phyloP scores from a whole-genome alignment of 1,140 invertebrate species.

The Chlorops oryzae region DNA sequence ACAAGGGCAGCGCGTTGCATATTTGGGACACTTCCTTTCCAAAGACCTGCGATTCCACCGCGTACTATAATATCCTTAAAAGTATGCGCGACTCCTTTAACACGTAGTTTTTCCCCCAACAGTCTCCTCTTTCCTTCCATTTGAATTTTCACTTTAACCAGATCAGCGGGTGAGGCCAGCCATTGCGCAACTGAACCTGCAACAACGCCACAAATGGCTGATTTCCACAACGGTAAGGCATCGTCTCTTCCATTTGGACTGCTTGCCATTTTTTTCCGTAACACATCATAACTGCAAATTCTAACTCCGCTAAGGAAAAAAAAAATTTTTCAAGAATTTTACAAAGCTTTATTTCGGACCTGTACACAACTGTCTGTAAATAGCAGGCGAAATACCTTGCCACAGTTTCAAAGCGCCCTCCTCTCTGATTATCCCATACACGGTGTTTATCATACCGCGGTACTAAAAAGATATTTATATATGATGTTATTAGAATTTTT shows the following conservation, averaged over 20 bases:
- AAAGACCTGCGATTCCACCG: constrained; percentile 74
- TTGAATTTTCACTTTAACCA: constrained; percentile 90
- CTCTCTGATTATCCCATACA: constrained; percentile 66
- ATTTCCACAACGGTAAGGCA: constrained; percentile 61
- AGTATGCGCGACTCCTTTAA: constrained; percentile 68
- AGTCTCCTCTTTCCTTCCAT: constrained; percentile 78
- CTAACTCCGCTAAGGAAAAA: constrained; percentile 53
- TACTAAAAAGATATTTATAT: no score
- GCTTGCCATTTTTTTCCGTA: constrained; percentile 50
- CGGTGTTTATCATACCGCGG: constrained; percentile 76
- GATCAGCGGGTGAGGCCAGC: constrained; percentile 80
- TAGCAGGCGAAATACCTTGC: constrained; percentile 80
- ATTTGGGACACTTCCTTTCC: constrained; percentile 82
- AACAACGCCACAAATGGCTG: constrained; percentile 66
- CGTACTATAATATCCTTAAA: constrained; percentile 67
- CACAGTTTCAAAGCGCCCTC: constrained; percentile 77
- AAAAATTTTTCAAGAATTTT: background rate
- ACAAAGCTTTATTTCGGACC: constrained; percentile 37
- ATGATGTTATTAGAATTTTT: no score
- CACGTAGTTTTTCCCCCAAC: constrained; percentile 72
- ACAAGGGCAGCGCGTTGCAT: constrained; percentile 79
- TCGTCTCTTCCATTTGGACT: constrained; percentile 12
- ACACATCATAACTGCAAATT: constrained; percentile 64
- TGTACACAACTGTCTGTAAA: constrained; percentile 80
- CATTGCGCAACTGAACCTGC: constrained; percentile 82